A percentile compares a stretch with the other conserved stretches of the same genome.
phyloP scores from a whole-genome alignment of 2,113 vertebrate species.

The Albula goreensis region DNA sequence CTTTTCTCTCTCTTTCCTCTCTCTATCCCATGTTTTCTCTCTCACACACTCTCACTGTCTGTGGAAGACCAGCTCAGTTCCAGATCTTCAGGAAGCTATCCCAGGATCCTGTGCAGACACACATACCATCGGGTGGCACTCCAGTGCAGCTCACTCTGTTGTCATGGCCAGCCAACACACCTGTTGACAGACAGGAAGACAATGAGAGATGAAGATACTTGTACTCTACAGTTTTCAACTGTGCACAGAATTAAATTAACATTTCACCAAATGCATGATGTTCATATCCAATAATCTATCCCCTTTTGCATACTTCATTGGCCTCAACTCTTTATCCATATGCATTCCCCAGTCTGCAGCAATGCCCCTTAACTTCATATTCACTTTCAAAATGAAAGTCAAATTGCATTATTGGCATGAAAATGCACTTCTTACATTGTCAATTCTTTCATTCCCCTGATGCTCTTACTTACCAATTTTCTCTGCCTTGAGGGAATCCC shows the following conservation, averaged over 20 bases:
- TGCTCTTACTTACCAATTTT: constrained; percentile 79
- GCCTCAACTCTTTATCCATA: not conserved
- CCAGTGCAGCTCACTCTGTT: constrained; percentile 98
- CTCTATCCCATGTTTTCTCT: not conserved
- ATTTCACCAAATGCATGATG: not conserved
- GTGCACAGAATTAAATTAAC: not conserved
- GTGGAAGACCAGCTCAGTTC: constrained; percentile 61
- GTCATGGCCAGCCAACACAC: constrained; percentile 94
- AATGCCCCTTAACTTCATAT: too few relatives aligned
- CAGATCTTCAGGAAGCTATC: constrained; percentile 92
- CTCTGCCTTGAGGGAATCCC: constrained; percentile 93
- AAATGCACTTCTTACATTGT: too few relatives aligned
- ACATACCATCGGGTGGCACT: constrained; percentile 90
- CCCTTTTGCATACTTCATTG: not conserved
- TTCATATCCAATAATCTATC: not conserved
- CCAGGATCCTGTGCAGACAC: constrained; percentile 97
- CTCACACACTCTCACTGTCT: not conserved
- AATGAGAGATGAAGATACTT: not conserved
- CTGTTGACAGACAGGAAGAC: constrained; percentile 60
- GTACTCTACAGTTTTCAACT: not conserved
- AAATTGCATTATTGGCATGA: too few relatives aligned
- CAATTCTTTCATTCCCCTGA: not conserved
- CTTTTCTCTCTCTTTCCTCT: constrained; percentile 1
- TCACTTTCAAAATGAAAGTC: too few relatives aligned
- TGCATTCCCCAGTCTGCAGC: not conserved